Evolutionary conservation across 2,797 vertebrate species (phyloP), one percentile per base, ranked within the genome.

Genomic region (Sebastes jordani): DNA sequence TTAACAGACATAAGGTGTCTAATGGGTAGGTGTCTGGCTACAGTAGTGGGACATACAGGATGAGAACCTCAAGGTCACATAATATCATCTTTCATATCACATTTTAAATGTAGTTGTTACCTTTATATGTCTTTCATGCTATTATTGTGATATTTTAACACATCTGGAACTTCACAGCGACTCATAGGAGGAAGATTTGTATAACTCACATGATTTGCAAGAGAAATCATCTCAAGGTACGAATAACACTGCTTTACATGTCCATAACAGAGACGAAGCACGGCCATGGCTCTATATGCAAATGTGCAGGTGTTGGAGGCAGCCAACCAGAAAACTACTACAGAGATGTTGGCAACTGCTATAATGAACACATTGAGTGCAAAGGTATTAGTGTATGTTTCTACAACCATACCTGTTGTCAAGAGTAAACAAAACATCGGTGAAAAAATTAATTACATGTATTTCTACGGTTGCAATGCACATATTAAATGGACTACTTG

Each of bases 181-280:
- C 34, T 54, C 4, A 38, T 2, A 5, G 4, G 2, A n/a, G 16
- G 58, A 11, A 20, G 2, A 46, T 18, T 7, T 8, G 10, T 58
- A 5, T n/a, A 11, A 27, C 5, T 58, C 4, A 59, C 9, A 34
- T 11, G 7, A 80, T 86, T 86, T 83, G 74, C 52, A 80, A 66
- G 49, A 65, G 61, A 80, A 80, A 86, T 71, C 0, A 69, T 32
- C 5, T 32, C 14, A 59, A 82, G 3, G 7, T 25, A 13, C 3
- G 7, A 13, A 7, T 4, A 42, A 7, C 36, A 16, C 36, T 71
- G 66, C 18, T 83, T 86, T 74, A n/a, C 70, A 74, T 70, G 23
- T 54, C 34, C 25, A 2, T 65, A 65, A 69, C 25, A 61, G 30
- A 64, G 20, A 59, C 0, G 1, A 68, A 52, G 65, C 68, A 46